Base-by-base conservation (phyloP, 1,140 invertebrate genomes). In the Ips nitidus region DNA sequence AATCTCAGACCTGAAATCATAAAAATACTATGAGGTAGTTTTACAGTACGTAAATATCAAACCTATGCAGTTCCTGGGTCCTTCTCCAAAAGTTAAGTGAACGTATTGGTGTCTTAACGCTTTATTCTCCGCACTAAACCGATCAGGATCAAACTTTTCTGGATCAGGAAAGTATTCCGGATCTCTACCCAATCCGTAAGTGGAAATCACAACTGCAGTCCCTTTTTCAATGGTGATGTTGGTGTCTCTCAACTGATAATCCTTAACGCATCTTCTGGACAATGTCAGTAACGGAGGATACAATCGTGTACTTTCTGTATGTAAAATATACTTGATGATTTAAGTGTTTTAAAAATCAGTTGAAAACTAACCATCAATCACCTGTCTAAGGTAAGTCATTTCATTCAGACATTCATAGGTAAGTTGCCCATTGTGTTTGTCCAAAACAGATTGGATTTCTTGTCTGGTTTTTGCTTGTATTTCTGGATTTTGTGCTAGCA, bases 281-380 rank as follows among this genome's bases (percentile, higher is more conserved):
- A 90, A 73, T 40, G 84, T 78, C 0, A 83, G 81, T 64, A 88
- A 75, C 1, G 87, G 83, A 55, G 90, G 88, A 77, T 88, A 86
- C 72, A 85, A 86, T 41, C 90, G 82, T 71, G 91, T 77, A 1
- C 88, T 87, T 67, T 75, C 74, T 75, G 40, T 41, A 76, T 53
- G 73, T 36, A 22, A 70, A 42, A 56, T 55, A 8, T 5, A 47
- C 45, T 4, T 47, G 4, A 47, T 55, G 5, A 8, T 55, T 55
- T 7, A 5, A 4, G 5, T 37, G 52, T 36, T n/a, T 5, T n/a
- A 5, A n/a, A n/a, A 47, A n/a, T 4, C 45, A 47, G n/a, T 5
- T 5, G n/a, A 47, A 4, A 4, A 0, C 53, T 66, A 62, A 82
- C 82, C 83, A 66, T 80, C 74, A 37, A 86, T 77, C 4, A 86